Conservation (phyloP, 1,140 invertebrate genomes). For the Vanessa tameamea region DNA sequence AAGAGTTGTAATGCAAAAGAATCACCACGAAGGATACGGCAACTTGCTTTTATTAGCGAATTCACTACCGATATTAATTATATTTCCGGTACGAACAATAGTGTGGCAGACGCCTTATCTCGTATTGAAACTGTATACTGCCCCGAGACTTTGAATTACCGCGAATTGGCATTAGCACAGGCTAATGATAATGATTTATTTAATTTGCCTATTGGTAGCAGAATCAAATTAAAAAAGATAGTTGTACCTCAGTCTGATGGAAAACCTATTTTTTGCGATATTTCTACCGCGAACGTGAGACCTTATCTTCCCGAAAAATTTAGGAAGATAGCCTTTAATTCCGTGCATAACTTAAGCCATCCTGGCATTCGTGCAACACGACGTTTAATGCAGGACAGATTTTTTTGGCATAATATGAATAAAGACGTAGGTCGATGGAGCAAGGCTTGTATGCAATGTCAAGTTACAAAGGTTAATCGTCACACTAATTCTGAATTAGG, state of each 20-base stretch:
- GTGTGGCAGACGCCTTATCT: slow-evolving; percentile 2
- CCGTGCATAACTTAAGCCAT: slow-evolving; percentile 27
- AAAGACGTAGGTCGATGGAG: slow-evolving; percentile 22
- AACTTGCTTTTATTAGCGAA: slow-evolving; percentile 35
- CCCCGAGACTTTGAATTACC: neutral
- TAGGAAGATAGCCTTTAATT: slow-evolving; percentile 18
- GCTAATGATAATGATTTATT: slow-evolving; percentile 4
- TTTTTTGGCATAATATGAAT: slow-evolving; percentile 34
- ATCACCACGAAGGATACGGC: slow-evolving; percentile 25
- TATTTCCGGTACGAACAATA: slow-evolving; percentile 2
- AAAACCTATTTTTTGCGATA: slow-evolving; percentile 27
- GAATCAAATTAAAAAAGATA: slow-evolving; percentile 14
- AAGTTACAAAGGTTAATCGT: slow-evolving; percentile 23
- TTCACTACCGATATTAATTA: slow-evolving; percentile 31
- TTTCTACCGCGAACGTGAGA: slow-evolving; percentile 21
- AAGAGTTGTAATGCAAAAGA: slow-evolving; percentile 25
- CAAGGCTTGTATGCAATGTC: slow-evolving; percentile 28
- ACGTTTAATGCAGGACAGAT: slow-evolving; percentile 16
- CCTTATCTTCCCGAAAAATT: slow-evolving; percentile 26
- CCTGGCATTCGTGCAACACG: slow-evolving; percentile 23
- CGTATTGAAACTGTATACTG: slow-evolving; percentile 2
- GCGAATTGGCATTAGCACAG: slow-evolving; percentile 1
- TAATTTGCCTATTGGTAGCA: slow-evolving; percentile 7
- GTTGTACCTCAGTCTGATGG: slow-evolving; percentile 12
- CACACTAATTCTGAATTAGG: slow-evolving; percentile 27